phyloP scores from a whole-genome alignment of 1,140 invertebrate genomes.

The Drosophila chauvacae region DNA sequence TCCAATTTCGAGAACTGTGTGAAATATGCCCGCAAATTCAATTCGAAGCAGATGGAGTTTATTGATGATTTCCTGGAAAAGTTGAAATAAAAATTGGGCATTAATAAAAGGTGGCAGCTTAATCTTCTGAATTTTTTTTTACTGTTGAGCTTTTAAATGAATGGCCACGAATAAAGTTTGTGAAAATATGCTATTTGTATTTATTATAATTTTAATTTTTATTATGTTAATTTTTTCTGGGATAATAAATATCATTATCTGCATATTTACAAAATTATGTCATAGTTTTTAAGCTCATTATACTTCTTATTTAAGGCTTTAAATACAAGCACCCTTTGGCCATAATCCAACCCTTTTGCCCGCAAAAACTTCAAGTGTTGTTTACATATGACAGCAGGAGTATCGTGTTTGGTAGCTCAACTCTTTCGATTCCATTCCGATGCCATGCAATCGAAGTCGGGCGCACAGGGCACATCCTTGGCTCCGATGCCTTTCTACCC shows the following conservation, averaged over 20 bases:
- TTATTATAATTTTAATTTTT: background rate
- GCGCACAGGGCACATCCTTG: slow-evolving; percentile 35
- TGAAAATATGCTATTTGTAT: background rate
- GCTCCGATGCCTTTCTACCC: background rate
- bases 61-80: slow-evolving; percentile 75
- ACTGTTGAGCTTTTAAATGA: background rate
- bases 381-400: slow-evolving; percentile 75
- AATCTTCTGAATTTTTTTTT: background rate
- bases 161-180: too few relatives aligned
- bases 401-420: slow-evolving; percentile 66
- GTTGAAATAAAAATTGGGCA: slow-evolving; percentile 28
- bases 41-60: slow-evolving; percentile 80
- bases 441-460: slow-evolving; percentile 74
- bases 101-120: slow-evolving; percentile 1
- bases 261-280: slow-evolving; percentile 11
- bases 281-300: slow-evolving; percentile 18
- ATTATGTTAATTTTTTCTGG: background rate
- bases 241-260: background rate
- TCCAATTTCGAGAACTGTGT: slow-evolving; percentile 76
- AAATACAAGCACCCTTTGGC: background rate
- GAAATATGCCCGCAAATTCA: slow-evolving; percentile 83
- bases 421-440: slow-evolving; percentile 76
- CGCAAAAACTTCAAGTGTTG: slow-evolving; percentile 52
- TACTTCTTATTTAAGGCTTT: slow-evolving; percentile 37
- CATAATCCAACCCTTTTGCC: slow-evolving; percentile 16